Evolutionary conservation across 2,797 vertebrate species (phyloP).

Genomic region (Sciurus carolinensis): DNA sequence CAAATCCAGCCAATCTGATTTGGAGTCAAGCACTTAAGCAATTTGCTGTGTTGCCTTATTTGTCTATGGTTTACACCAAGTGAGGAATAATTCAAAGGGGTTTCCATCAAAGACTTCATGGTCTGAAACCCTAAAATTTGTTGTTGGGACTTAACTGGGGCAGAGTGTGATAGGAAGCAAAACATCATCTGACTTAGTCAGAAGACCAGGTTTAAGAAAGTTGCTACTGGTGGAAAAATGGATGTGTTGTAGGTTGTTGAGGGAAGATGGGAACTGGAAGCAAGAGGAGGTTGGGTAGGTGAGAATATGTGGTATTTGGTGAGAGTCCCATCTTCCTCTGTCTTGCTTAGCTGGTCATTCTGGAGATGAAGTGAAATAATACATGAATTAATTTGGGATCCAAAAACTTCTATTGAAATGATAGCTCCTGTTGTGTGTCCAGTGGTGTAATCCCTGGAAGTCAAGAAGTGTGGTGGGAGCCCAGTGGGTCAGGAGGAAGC

Average conservation of each 20-base stretch:
- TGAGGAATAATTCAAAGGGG: not conserved
- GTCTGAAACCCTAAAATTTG: not conserved
- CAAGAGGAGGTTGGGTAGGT: not conserved
- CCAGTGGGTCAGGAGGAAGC: not conserved
- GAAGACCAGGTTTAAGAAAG: not conserved
- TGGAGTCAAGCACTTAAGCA: not conserved
- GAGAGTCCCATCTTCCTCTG: not conserved
- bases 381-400: not conserved
- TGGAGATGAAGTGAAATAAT: constrained; percentile 5
- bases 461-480: not conserved
- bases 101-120: not conserved
- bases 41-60: not conserved
- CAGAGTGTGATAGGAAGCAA: not conserved
- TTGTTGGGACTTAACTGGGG: not conserved
- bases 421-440: not conserved
- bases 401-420: not conserved
- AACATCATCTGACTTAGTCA: not conserved
- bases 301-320: not conserved
- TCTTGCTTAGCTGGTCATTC: not conserved
- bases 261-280: not conserved
- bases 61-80: not conserved
- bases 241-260: too few relatives aligned
- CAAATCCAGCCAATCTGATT: not conserved
- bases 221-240: not conserved
- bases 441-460: not conserved